Evolutionary conservation across 2,113 vertebrate genomes (phyloP).

Genomic region (Chloebia gouldiae): DNA sequence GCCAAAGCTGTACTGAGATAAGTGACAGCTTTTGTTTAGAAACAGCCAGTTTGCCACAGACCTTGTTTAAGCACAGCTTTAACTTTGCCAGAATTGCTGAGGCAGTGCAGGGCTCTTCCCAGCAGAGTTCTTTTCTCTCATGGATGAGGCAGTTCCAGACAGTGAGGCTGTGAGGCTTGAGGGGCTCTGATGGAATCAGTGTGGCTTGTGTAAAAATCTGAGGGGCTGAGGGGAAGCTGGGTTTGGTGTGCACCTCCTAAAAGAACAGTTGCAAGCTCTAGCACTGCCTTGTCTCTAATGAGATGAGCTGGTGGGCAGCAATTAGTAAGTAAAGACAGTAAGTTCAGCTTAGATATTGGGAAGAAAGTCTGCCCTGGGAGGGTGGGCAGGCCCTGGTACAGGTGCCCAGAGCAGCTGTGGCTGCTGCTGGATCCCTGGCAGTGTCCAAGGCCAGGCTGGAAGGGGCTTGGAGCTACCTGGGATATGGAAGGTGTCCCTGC

Average conservation of each 20-base stretch:
- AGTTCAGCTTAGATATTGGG: background rate
- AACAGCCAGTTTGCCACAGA: constrained; percentile 9
- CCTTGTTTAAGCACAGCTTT: constrained; percentile 1
- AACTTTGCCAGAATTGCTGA: background rate
- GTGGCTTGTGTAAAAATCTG: background rate
- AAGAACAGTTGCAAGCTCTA: background rate
- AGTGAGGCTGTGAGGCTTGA: background rate
- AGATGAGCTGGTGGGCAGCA: background rate
- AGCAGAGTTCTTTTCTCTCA: background rate
- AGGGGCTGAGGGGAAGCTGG: background rate
- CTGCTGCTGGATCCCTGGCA: background rate
- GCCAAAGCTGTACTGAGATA: background rate
- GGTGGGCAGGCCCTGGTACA: background rate
- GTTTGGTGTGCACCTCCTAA: background rate
- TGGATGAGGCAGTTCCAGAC: background rate
- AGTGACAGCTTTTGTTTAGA: constrained; percentile 44
- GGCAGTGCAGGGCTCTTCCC: background rate
- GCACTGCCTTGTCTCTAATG: background rate
- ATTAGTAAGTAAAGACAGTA: background rate
- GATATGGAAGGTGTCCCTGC: background rate
- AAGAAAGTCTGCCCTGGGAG: background rate
- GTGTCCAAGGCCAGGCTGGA: background rate
- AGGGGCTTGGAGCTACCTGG: fast-evolving
- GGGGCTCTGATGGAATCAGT: background rate
- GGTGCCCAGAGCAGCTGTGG: background rate